Evolutionary conservation across 2,888 invertebrate genomes (phyloP).

Genomic region (Sarcophaga subvicina): DNA sequence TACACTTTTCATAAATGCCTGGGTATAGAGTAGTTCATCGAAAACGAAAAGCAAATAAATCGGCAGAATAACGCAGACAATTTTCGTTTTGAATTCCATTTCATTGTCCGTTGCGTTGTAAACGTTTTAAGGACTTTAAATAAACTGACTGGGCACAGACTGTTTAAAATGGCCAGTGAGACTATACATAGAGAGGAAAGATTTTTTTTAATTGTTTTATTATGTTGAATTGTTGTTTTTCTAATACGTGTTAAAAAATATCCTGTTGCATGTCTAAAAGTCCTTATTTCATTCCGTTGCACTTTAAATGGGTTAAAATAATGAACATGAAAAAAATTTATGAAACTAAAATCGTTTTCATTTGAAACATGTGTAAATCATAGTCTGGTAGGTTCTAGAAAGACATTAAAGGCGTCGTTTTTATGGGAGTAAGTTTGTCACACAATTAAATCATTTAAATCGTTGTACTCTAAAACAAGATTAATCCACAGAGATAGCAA

Average conservation of each 20-base stretch:
- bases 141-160: slow-evolving; percentile 40
- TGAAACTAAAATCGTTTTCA: background rate
- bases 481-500: too few species aligned
- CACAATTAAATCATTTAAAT: too few species aligned
- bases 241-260: slow-evolving; percentile 1
- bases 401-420: background rate
- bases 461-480: too few species aligned
- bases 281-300: slow-evolving; percentile 35
- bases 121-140: slow-evolving; percentile 19
- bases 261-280: slow-evolving; percentile 58
- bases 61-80: slow-evolving; percentile 72
- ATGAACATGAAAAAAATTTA: slow-evolving; percentile 1
- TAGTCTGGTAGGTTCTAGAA: too few species aligned
- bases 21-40: slow-evolving; percentile 68
- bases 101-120: background rate
- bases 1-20: slow-evolving; percentile 75
- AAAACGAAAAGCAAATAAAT: slow-evolving; percentile 71
- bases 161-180: background rate
- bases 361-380: background rate
- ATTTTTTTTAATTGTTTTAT: too few species aligned
- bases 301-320: slow-evolving; percentile 16
- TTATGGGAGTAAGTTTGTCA: background rate
- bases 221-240: too few species aligned
- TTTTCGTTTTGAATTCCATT: slow-evolving; percentile 60
- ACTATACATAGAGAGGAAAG: background rate